A percentile compares a stretch with the other conserved stretches of the same genome.
Conservation (phyloP, 2,888 invertebrate species). For the Aromia moschata region DNA sequence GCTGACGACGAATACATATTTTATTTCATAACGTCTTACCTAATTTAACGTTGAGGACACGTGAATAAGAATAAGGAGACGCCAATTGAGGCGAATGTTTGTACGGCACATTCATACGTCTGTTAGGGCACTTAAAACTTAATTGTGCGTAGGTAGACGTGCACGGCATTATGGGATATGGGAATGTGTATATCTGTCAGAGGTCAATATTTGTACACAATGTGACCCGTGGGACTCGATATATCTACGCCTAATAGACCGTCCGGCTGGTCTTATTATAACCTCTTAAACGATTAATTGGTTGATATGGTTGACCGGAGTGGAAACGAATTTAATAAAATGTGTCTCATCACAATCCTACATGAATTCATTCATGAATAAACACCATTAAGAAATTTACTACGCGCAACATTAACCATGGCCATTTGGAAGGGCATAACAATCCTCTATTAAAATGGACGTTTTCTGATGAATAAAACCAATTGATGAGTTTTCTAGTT, state of each 20-base stretch:
- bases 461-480: not conserved
- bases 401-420: no score
- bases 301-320: conserved; percentile 27
- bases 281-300: conserved; percentile 22
- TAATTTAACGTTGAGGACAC: conserved; percentile 33
- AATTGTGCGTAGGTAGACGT: conserved; percentile 54
- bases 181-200: conserved; percentile 54
- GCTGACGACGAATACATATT: not conserved
- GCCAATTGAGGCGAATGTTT: conserved; percentile 34
- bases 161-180: conserved; percentile 42
- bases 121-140: conserved; percentile 42
- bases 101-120: conserved; percentile 28
- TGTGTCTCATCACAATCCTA: conserved; percentile 21
- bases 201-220: conserved; percentile 60
- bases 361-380: conserved; percentile 24
- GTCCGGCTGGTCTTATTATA: conserved; percentile 19
- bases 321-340: conserved; percentile 25
- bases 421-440: no score
- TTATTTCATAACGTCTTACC: conserved; percentile 25
- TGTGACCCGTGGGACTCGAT: conserved; percentile 49
- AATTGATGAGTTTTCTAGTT: not conserved
- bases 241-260: conserved; percentile 29
- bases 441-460: conserved; percentile 7
- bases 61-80: conserved; percentile 32
- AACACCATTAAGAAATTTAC: conserved; percentile 22